Conservation (phyloP, 2,797 vertebrate genomes). For the Gobio occitaniae region DNA sequence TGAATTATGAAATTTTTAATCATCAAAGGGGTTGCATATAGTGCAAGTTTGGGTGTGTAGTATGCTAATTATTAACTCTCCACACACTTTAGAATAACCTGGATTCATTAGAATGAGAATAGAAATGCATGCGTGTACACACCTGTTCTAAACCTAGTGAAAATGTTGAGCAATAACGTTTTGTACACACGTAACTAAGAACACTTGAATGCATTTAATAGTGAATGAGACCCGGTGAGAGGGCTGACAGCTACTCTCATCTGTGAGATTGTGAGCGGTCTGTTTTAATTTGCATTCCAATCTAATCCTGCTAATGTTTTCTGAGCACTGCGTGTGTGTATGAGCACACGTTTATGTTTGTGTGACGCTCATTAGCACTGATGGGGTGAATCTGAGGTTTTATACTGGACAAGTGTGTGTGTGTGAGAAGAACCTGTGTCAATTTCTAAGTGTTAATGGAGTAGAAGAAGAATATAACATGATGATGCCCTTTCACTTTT, state of each 20-base stretch:
- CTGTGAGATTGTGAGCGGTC: constrained; percentile 70
- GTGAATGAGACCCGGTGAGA: constrained; percentile 16
- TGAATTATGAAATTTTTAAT: not conserved
- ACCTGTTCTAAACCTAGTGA: constrained; percentile 16
- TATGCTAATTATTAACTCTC: not conserved
- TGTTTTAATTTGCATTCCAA: constrained; percentile 79
- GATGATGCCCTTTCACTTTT: not conserved
- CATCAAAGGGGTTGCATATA: not conserved
- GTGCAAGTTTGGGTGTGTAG: not conserved
- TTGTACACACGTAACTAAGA: not conserved
- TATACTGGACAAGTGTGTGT: not conserved
- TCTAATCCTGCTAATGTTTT: constrained; percentile 77
- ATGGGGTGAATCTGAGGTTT: constrained; percentile 22
- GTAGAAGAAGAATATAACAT: not conserved
- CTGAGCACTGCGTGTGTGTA: constrained; percentile 63
- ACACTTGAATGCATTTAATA: constrained; percentile 1
- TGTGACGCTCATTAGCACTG: constrained; percentile 43
- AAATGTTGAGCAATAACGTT: not conserved
- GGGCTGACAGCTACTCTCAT: constrained; percentile 64
- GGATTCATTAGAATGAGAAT: constrained; percentile 13
- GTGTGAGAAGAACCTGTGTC: not conserved
- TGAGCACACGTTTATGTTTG: constrained; percentile 46
- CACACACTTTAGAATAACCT: not conserved
- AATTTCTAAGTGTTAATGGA: not conserved
- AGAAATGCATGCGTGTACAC: not conserved